phyloP scores from a whole-genome alignment of 1,140 invertebrate genomes.

The Ctenoplectra terminalis region DNA sequence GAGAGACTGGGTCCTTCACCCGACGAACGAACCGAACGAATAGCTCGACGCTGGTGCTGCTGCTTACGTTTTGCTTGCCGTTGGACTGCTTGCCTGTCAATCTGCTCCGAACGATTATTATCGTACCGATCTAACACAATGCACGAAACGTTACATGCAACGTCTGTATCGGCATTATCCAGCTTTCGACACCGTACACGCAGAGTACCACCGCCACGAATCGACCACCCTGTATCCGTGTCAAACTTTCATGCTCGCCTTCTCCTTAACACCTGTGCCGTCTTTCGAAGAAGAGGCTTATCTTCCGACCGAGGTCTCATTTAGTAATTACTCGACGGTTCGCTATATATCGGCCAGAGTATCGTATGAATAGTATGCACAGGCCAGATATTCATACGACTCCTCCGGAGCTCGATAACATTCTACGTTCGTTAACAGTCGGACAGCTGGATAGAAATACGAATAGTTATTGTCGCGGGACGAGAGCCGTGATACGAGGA shows the following conservation, averaged over 20 bases:
- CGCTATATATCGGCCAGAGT: neutral
- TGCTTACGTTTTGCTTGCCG: slow-evolving; percentile 39
- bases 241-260: slow-evolving; percentile 5
- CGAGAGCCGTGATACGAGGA: neutral
- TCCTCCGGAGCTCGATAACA: neutral
- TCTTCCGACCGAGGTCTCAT: neutral
- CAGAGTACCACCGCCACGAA: neutral
- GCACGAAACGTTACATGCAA: slow-evolving; percentile 40
- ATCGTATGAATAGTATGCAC: neutral
- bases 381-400: slow-evolving; percentile 15
- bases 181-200: slow-evolving; percentile 22
- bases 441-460: neutral
- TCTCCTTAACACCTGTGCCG: slow-evolving; percentile 4
- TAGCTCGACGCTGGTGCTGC: slow-evolving; percentile 45
- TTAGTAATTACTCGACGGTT: slow-evolving; percentile 22
- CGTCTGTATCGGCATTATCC: slow-evolving; percentile 40
- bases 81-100: slow-evolving; percentile 23
- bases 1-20: slow-evolving; percentile 70
- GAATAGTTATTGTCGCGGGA: neutral
- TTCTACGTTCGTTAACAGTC: neutral
- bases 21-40: slow-evolving; percentile 66
- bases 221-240: neutral
- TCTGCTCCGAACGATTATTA: slow-evolving; percentile 55
- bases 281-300: slow-evolving; percentile 14
- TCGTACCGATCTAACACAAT: slow-evolving; percentile 56